phyloP scores from a whole-genome alignment of 2,113 vertebrate species.

The Nothocercus julius region DNA sequence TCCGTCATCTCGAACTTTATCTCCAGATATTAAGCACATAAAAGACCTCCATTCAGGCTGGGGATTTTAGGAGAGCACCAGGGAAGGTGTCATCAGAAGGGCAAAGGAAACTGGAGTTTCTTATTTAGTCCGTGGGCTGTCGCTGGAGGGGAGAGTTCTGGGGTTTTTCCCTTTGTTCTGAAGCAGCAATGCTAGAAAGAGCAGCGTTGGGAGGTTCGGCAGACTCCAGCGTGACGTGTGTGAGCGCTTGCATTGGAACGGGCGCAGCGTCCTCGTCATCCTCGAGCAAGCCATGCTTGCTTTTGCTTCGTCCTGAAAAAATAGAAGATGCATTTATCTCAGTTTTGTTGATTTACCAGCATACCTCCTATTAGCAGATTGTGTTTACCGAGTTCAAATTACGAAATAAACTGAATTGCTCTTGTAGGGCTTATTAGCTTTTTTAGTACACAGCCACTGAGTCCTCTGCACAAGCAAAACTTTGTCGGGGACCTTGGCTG shows the following conservation, averaged over 20 bases:
- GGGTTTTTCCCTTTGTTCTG: neutral
- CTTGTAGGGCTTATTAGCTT: neutral
- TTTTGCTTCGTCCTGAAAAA: slow-evolving; percentile 10
- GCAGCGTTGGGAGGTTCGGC: neutral
- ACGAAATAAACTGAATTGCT: neutral
- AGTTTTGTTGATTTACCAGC: neutral
- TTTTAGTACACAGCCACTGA: neutral
- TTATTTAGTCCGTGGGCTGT: neutral
- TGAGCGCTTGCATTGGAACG: neutral
- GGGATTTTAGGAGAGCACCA: neutral
- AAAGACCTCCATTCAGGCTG: neutral
- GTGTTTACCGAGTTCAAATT: neutral
- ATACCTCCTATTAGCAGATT: neutral
- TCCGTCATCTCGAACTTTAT: slow-evolving; percentile 3
- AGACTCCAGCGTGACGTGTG: neutral
- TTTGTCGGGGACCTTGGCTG: neutral
- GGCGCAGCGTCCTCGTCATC: neutral
- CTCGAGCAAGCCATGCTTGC: neutral
- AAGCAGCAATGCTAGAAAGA: neutral
- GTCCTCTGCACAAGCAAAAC: neutral
- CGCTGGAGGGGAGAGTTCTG: neutral
- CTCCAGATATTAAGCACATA: slow-evolving; percentile 11
- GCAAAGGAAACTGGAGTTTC: neutral
- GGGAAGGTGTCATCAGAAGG: neutral
- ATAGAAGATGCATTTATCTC: neutral